Percentiles rank a stretch among this genome's conserved stretches.
Conservation (phyloP, 2,113 vertebrate species). For the Dicerorhinus sumatrensis region DNA sequence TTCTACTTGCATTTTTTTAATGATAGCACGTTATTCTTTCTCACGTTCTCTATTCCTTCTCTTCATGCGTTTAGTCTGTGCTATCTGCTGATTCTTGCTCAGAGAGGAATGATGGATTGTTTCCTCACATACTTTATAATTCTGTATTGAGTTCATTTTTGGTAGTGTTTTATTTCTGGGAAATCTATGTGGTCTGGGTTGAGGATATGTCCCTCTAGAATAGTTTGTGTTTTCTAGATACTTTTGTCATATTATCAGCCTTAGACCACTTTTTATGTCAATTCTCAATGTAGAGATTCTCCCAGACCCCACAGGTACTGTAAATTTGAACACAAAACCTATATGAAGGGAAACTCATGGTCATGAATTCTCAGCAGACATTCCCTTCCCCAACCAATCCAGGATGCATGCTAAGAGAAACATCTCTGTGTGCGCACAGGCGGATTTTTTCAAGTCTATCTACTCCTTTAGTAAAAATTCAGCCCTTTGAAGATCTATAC, state of each 20-base stretch:
- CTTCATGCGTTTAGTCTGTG: background rate
- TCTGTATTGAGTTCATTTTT: background rate
- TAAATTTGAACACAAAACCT: conserved; percentile 4
- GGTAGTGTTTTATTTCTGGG: background rate
- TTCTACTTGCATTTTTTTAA: background rate
- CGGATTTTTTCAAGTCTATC: background rate
- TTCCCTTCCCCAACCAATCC: background rate
- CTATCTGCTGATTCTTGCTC: background rate
- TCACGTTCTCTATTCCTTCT: background rate
- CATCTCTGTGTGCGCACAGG: no score
- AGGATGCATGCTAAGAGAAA: background rate
- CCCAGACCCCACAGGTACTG: background rate
- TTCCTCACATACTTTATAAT: background rate
- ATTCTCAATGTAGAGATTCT: background rate
- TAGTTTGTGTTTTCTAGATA: background rate
- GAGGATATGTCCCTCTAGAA: background rate
- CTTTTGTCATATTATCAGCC: background rate
- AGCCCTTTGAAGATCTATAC: background rate
- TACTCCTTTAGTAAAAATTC: background rate
- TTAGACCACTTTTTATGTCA: background rate
- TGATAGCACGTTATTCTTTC: background rate
- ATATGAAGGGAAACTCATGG: background rate
- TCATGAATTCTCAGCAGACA: background rate
- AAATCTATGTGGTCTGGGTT: background rate
- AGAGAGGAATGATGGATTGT: background rate